Evolutionary conservation across 1,140 invertebrate species (phyloP).

Genomic region (Probaryconus sp.): DNA sequence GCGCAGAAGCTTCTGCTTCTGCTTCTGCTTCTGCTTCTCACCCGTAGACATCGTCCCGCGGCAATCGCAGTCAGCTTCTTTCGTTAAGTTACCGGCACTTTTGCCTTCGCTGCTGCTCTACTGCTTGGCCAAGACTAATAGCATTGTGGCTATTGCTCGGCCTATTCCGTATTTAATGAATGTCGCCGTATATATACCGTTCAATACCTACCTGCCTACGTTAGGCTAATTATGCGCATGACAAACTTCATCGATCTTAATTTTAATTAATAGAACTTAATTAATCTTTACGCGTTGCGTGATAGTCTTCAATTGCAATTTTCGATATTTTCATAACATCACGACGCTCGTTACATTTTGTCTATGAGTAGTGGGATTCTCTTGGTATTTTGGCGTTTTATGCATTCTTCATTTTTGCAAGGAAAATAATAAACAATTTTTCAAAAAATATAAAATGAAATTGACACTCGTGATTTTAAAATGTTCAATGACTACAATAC

Average conservation of each 20-base stretch:
- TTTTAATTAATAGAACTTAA: constrained; percentile 60
- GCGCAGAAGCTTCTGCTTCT: constrained; percentile 23
- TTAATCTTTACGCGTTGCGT: constrained; percentile 51
- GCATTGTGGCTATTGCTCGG: constrained; percentile 63
- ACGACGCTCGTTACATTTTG: background rate
- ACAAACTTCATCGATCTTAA: constrained; percentile 59
- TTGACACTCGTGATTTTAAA: no score
- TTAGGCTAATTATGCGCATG: constrained; percentile 61
- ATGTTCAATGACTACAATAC: no score
- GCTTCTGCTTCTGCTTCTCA: no score
- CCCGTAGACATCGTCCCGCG: constrained; percentile 53
- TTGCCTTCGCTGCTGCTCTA: no score
- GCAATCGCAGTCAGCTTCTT: constrained; percentile 58
- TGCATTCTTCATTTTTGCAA: no score
- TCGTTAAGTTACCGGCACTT: no score
- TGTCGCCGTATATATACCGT: constrained; percentile 54
- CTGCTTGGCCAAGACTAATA: constrained; percentile 58
- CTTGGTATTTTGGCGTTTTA: no score
- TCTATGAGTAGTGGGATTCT: no score
- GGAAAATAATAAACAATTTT: no score
- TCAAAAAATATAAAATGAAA: no score
- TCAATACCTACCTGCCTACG: constrained; percentile 40
- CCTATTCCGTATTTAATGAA: constrained; percentile 64
- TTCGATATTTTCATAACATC: background rate
- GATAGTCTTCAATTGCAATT: constrained; percentile 23